Evolutionary conservation across 2,797 vertebrate genomes (phyloP).

Genomic region (Peromyscus nudipes): DNA sequence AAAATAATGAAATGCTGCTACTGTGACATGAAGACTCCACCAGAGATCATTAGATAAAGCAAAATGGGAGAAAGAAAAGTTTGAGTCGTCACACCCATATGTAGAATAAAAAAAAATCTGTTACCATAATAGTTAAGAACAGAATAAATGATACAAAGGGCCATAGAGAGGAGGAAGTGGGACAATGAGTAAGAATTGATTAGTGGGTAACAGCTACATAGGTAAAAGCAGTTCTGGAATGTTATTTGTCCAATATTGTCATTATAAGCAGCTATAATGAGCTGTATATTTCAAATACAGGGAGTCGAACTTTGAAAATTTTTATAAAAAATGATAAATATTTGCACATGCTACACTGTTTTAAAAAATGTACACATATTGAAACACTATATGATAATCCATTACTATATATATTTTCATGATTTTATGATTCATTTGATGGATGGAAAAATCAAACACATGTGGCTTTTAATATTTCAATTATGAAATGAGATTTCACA

Average conservation of each 20-base stretch:
- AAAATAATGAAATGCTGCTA: not conserved
- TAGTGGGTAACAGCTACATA: too few relatives aligned
- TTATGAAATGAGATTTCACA: conserved; percentile 49
- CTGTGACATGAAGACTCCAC: not conserved
- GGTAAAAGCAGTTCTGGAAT: too few relatives aligned
- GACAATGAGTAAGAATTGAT: not conserved
- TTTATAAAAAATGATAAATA: not conserved
- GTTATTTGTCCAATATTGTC: too few relatives aligned
- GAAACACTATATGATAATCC: not conserved
- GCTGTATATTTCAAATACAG: too few relatives aligned
- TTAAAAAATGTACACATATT: not conserved
- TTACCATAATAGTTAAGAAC: not conserved
- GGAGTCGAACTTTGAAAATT: too few relatives aligned
- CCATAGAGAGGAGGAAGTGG: not conserved
- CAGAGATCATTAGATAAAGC: not conserved
- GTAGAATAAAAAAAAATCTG: not conserved
- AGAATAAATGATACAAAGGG: not conserved
- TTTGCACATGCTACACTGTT: not conserved
- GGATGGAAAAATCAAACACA: not conserved
- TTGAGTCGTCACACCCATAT: not conserved
- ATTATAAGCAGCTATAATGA: too few relatives aligned
- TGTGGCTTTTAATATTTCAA: conserved; percentile 41
- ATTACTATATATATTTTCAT: not conserved
- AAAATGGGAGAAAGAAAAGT: not conserved
- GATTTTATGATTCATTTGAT: not conserved